Base-by-base conservation (phyloP, 2,113 vertebrate species). In the Hystrix cristata region DNA sequence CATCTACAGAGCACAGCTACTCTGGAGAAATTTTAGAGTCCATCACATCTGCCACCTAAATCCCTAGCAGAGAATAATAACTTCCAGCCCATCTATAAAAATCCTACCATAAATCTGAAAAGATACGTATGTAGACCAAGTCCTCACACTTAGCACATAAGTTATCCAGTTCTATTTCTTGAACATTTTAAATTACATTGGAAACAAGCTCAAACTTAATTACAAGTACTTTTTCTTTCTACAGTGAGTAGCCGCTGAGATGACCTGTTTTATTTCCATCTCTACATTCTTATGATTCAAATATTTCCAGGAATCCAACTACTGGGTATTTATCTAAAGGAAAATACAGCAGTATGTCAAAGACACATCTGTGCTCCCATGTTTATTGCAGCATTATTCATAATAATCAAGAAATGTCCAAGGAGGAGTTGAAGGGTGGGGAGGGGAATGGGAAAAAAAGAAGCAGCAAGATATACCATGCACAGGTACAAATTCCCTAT, bases 191-290 rank as follows among this genome's bases (percentile, higher is more conserved):
- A 62, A 84, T 62, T 65, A 60, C 38, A 60, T 38, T 59, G 5
- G 67, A 67, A 86, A 80, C n/a, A 92, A 81, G 34, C 62, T 90
- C 69, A 21, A 85, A 93, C 43, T 83, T 81, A 88, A 92, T 51
- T 81, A 79, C 29, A 72, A 71, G 55, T 69, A 87, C 64, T 57
- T 64, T 48, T 89, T 93, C 82, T 96, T 87, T 78, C 90, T 4
- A 51, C 2, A 53, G 15, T 78, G 21, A 87, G 27, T n/a, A 62
- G 76, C 51, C 84, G n/a, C 55, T 71, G 93, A 38, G 19, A 55
- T 34, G 27, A 83, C 29, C 57, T 60, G 31, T 82, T 95, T 72
- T 86, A 85, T 67, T 88, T 85, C 57, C 38, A 11, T 71, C 21
- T 76, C 74, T 87, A 92, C 72, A 93, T 53, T 74, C 76, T 29